phyloP scores from a whole-genome alignment of 2,888 invertebrate species.

The Drosophila rellima region DNA sequence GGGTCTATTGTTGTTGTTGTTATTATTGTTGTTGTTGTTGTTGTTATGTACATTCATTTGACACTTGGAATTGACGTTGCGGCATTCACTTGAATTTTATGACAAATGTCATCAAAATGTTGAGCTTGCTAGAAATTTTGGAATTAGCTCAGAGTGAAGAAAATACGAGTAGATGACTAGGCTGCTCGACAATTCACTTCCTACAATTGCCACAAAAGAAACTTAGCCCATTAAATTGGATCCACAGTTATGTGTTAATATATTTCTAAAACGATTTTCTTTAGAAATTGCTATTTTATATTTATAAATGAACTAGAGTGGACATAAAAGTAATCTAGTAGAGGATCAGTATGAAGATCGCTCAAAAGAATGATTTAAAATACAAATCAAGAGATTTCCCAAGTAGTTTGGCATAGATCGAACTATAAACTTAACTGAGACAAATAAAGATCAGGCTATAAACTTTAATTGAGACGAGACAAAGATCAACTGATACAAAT shows the following conservation, averaged over 20 bases:
- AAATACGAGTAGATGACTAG: conserved; percentile 27
- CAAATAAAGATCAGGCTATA: neutral
- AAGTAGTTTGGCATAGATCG: neutral
- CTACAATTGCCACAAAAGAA: conserved; percentile 22
- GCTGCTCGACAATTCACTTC: conserved; percentile 14
- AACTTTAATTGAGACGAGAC: neutral
- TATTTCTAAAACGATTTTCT: conserved; percentile 4
- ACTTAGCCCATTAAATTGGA: conserved; percentile 2
- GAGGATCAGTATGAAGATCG: neutral
- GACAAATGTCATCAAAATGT: conserved; percentile 63
- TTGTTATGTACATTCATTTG: conserved; percentile 55
- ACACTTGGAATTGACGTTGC: conserved; percentile 62
- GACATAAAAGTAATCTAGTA: neutral
- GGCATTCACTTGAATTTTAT: conserved; percentile 58
- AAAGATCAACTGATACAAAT: conserved; percentile 7
- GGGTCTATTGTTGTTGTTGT: conserved; percentile 29
- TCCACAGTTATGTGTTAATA: conserved; percentile 4
- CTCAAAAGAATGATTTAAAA: no score
- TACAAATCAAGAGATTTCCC: neutral
- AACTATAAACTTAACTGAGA: neutral
- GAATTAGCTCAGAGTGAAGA: conserved; percentile 25
- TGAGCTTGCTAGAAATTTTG: conserved; percentile 41
- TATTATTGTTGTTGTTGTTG: conserved; percentile 12
- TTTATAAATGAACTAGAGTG: neutral
- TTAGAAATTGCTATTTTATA: neutral